A percentile compares a stretch with the other conserved stretches of the same genome.
phyloP scores from a whole-genome alignment of 1,140 invertebrate species.

The Schlechtendalia chinensis region DNA sequence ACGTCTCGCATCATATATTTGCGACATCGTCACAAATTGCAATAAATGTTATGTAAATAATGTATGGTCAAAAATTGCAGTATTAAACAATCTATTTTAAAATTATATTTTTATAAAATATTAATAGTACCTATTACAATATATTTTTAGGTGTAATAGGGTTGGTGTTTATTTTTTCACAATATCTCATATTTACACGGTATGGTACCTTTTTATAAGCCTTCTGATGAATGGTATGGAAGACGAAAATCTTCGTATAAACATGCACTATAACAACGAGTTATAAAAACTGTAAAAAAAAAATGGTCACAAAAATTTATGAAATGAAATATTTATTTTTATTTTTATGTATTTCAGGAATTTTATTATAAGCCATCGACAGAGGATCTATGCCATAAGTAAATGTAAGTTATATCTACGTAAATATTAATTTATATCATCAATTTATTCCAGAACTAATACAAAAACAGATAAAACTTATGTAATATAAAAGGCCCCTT shows the following conservation, averaged over 20 bases:
- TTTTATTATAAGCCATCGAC: neutral
- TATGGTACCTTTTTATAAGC: neutral
- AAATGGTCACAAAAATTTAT: neutral
- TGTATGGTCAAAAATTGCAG: neutral
- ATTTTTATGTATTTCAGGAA: slow-evolving; percentile 31
- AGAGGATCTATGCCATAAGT: slow-evolving; percentile 39
- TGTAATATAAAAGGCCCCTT: too few species aligned
- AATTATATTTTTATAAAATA: neutral
- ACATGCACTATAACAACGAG: neutral
- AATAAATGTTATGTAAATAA: neutral
- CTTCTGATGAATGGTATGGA: neutral
- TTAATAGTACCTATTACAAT: too few species aligned
- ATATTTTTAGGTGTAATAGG: neutral
- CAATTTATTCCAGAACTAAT: too few species aligned
- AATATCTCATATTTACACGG: neutral
- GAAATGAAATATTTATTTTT: slow-evolving; percentile 36
- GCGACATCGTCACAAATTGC: neutral
- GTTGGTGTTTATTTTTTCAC: neutral
- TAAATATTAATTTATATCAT: too few species aligned
- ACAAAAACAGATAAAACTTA: too few species aligned
- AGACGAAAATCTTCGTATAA: slow-evolving; percentile 1
- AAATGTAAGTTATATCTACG: slow-evolving; percentile 15
- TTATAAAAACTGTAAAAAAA: slow-evolving; percentile 7
- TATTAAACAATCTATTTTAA: neutral
- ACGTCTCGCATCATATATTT: neutral